Percentiles rank a stretch among this genome's conserved stretches.
Conservation (phyloP, 2,113 vertebrate genomes). For the Platichthys flesus region DNA sequence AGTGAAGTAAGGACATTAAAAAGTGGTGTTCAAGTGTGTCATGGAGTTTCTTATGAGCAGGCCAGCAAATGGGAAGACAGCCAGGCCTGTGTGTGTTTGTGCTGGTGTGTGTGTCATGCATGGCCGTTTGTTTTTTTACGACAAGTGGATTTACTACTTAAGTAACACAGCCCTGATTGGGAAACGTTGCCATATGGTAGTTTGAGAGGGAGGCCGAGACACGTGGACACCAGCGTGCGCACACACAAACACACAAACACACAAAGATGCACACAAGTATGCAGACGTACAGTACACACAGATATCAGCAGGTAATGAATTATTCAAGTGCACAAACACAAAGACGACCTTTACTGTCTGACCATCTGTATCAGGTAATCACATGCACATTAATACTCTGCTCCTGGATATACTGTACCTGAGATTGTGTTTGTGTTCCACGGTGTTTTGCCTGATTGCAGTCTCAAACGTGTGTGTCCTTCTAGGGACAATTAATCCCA, state of each 20-base stretch:
- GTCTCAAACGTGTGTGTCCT: too few relatives aligned
- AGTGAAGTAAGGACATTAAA: too few relatives aligned
- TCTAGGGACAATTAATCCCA: too few relatives aligned
- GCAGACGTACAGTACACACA: not conserved
- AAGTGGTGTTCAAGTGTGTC: too few relatives aligned
- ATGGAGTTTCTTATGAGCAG: not conserved
- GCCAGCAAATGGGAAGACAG: slow-evolving; percentile 2
- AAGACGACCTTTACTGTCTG: not conserved
- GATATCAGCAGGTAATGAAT: slow-evolving; percentile 27
- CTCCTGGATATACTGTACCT: too few relatives aligned
- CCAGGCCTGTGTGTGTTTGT: not conserved
- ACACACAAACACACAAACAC: slow-evolving; percentile 7
- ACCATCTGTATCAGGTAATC: not conserved
- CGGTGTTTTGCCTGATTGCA: not conserved
- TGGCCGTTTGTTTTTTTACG: slow-evolving; percentile 22
- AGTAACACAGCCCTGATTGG: slow-evolving; percentile 64
- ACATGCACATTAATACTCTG: not conserved
- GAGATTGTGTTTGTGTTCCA: not conserved
- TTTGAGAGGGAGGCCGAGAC: slow-evolving; percentile 49
- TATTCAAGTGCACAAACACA: slow-evolving; percentile 21
- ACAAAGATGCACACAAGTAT: not conserved
- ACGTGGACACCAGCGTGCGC: not conserved
- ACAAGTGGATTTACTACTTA: slow-evolving; percentile 65
- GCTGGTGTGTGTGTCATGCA: not conserved
- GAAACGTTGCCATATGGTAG: slow-evolving; percentile 68